phyloP scores from a whole-genome alignment of 2,888 invertebrate species.

The Reticulitermes lucifugus region DNA sequence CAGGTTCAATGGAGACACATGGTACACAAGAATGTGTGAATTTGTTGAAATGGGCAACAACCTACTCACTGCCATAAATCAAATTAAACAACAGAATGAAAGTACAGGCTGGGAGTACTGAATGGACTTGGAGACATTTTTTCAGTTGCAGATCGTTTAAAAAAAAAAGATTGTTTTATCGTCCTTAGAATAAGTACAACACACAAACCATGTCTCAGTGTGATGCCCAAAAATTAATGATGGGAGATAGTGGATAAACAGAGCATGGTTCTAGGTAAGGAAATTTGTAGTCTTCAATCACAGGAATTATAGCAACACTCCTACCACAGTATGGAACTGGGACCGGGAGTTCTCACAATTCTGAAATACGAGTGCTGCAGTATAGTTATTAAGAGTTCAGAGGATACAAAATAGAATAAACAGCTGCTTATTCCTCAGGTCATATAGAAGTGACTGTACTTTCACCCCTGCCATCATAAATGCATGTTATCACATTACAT shows the following conservation, averaged over 20 bases:
- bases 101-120: background rate
- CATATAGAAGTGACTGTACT: background rate
- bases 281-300: slow-evolving; percentile 5
- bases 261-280: background rate
- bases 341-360: background rate
- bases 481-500: background rate
- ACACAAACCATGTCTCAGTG: slow-evolving; percentile 17
- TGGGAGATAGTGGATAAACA: background rate
- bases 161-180: background rate
- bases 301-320: background rate
- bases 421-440: slow-evolving; percentile 13
- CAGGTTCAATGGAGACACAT: background rate
- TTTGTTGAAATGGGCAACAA: background rate
- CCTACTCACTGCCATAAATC: background rate
- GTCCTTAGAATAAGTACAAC: background rate
- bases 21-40: background rate
- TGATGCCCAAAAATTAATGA: background rate
- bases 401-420: background rate
- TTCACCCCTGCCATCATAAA: background rate
- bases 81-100: background rate
- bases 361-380: background rate
- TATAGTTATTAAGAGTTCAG: background rate
- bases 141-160: background rate
- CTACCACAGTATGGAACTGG: background rate
- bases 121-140: background rate